Base-by-base conservation (phyloP, 1,140 invertebrate species). In the Onthophagus taurus region DNA sequence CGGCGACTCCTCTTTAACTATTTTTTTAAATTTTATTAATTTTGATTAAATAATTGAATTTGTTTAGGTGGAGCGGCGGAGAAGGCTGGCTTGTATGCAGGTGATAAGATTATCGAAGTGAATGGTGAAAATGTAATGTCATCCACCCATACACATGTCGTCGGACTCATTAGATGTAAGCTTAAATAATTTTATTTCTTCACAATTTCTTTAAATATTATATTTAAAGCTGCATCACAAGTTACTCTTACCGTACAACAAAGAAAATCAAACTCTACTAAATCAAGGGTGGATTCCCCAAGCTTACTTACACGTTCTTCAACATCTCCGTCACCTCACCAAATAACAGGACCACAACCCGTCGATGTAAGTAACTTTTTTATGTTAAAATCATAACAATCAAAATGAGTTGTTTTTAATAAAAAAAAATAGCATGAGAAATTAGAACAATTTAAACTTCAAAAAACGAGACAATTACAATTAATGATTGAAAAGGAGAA, bases 61-160 rank as follows among this genome's bases (percentile, higher is more conserved):
- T n/a, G n/a, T n/a, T n/a, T 63, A 86, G 85, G 90, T 67, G 93
- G 94, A 50, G 89, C 94, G 49, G 93, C 94, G 47, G 89, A 88
- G 64, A 81, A 81, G 61, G 91, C 92, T 51, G 92, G 94, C 31
- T 82, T 97, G 48, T 85, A 90, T 48, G 77, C 86, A 50, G 90
- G 89, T 18, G 94, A 98, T 71, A 83, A 86, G 68, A 96, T 98
- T 58, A 80, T 96, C 45, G 90, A 92, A 75, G 88, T 89, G 60
- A 96, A 97, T 74, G 89, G 89, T 39, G 81, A 85, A 30, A 79
- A 89, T 55, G 93, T 97, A 18, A 86, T 83, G 48, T 78, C 83
- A 48, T 85, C 84, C 54, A 93, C 89, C 54, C 93, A 97, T 62
- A 84, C 82, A 42, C 86, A 95, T 62, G 94, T 97, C 31, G 92